These are phyloP conservation scores for Orbicella faveolata DNA, from an alignment of 64 coral and sea anemone genomes.

Conservation along the genomic window DNA sequence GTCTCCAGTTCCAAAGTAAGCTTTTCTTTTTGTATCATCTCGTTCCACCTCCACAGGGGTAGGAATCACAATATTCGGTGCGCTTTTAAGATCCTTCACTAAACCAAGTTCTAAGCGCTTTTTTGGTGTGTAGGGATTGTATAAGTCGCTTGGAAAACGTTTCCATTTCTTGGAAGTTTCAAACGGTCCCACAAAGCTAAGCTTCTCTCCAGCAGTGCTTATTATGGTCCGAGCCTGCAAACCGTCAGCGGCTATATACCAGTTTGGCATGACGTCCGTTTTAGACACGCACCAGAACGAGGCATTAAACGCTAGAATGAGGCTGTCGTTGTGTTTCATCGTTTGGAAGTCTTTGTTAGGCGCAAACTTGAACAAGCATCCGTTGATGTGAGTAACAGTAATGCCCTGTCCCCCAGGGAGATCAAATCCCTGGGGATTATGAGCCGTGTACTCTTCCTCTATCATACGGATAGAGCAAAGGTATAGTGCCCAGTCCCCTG, in stretches of 20 bases:
- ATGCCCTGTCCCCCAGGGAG: slow-evolving; percentile 47
- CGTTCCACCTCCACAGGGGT: slow-evolving; percentile 23
- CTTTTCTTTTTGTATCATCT: slow-evolving; percentile 19
- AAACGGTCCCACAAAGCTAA: slow-evolving; percentile 73
- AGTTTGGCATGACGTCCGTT: slow-evolving; percentile 90
- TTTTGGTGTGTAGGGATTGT: slow-evolving; percentile 66
- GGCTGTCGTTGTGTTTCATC: not conserved
- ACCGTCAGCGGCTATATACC: slow-evolving; percentile 85
- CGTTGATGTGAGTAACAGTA: slow-evolving; percentile 68
- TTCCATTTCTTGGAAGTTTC: slow-evolving; percentile 64
- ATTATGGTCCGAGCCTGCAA: slow-evolving; percentile 84
- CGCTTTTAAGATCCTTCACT: no score
- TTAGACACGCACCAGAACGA: slow-evolving; percentile 50
- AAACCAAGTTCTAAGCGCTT: slow-evolving; percentile 47
- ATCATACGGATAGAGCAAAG: slow-evolving; percentile 85
- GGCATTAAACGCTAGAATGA: slow-evolving; percentile 40
- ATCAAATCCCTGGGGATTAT: slow-evolving; percentile 68
- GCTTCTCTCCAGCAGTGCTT: slow-evolving; percentile 68
- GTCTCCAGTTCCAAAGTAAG: slow-evolving; percentile 59
- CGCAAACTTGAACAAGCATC: slow-evolving; percentile 78
- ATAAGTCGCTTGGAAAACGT: slow-evolving; percentile 53
- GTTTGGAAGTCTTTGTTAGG: slow-evolving; percentile 62
- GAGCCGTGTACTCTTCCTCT: slow-evolving; percentile 68
- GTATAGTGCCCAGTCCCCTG: slow-evolving; percentile 69
- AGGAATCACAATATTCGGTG: no score